Evolutionary conservation across 2,113 vertebrate species (phyloP).

Genomic region (Cranoglanis bouderius): DNA sequence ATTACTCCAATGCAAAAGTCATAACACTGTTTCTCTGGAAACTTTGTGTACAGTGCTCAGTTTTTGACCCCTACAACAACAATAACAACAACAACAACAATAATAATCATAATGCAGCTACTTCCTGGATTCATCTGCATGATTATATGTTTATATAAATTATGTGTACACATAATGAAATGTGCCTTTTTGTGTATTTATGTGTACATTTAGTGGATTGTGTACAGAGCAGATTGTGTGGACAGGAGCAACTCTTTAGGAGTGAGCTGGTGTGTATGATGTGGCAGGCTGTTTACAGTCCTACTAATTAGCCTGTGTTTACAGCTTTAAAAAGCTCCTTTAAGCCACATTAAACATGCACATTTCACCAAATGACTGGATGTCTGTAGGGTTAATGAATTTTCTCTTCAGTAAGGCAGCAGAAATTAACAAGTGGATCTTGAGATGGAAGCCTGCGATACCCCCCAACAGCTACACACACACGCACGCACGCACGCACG

Average conservation of each 20-base stretch:
- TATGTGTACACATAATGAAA: slow-evolving; percentile 20
- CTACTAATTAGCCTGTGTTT: slow-evolving; percentile 72
- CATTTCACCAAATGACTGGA: slow-evolving; percentile 70
- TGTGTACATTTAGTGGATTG: slow-evolving; percentile 41
- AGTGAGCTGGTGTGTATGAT: slow-evolving; percentile 70
- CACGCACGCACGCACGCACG: slow-evolving; percentile 34
- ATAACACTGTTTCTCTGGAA: background rate
- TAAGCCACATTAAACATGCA: slow-evolving; percentile 78
- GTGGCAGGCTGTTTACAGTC: slow-evolving; percentile 55
- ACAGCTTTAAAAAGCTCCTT: slow-evolving; percentile 74
- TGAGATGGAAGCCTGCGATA: slow-evolving; percentile 65
- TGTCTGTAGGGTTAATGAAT: slow-evolving; percentile 78
- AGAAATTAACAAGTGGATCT: slow-evolving; percentile 73
- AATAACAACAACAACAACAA: background rate
- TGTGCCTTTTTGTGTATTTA: background rate
- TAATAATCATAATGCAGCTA: background rate
- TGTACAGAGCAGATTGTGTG: slow-evolving; percentile 32
- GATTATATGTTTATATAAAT: background rate
- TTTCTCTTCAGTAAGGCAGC: slow-evolving; percentile 69
- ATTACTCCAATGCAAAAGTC: background rate
- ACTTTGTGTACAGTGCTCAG: background rate
- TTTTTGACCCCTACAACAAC: background rate
- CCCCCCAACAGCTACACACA: no score
- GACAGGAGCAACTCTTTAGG: slow-evolving; percentile 58
- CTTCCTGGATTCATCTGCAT: background rate